These are phyloP conservation scores for Pachycephus smyrnensis DNA, from an alignment of 2,888 invertebrate genomes.

Conservation along the genomic window DNA sequence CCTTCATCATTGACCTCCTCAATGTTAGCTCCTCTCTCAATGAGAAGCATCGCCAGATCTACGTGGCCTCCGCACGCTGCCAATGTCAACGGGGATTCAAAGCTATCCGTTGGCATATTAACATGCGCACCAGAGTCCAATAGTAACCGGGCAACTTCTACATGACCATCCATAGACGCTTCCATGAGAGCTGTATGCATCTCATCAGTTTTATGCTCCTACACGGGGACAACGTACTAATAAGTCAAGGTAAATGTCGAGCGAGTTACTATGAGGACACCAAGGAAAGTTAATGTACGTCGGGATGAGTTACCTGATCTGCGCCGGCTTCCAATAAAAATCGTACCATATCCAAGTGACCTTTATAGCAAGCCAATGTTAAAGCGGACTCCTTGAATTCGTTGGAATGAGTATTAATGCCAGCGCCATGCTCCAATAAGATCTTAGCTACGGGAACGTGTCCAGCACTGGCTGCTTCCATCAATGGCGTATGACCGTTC, in stretches of 20 bases:
- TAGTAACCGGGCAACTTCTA: conserved; percentile 94
- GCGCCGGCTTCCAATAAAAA: conserved; percentile 96
- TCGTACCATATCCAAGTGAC: conserved; percentile 96
- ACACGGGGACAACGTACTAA: conserved; percentile 41
- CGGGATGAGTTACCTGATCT: conserved; percentile 71
- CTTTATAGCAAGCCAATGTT: conserved; percentile 95
- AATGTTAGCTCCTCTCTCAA: conserved; percentile 97
- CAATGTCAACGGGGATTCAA: conserved; percentile 97
- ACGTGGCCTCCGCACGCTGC: conserved; percentile 99
- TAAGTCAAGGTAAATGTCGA: conserved; percentile 3
- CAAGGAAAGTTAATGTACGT: not conserved
- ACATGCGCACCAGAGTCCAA: conserved; percentile 98
- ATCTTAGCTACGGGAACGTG: conserved; percentile 94
- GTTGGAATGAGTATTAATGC: conserved; percentile 98
- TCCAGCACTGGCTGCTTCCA: conserved; percentile 98
- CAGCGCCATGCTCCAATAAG: conserved; percentile 92
- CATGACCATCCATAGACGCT: conserved; percentile 99
- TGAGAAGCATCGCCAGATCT: conserved; percentile 93
- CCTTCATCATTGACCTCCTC: conserved; percentile 99
- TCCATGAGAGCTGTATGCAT: conserved; percentile 99
- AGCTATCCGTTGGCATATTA: conserved; percentile 99
- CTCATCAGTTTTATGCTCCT: conserved; percentile 99
- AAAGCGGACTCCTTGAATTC: conserved; percentile 99
- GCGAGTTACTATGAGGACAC: conserved; percentile 3
- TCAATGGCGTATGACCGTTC: conserved; percentile 98